Percentiles rank a stretch among this genome's conserved stretches.
Evolutionary conservation across 2,113 vertebrate species (phyloP).

Genomic region (Elachura formosa): DNA sequence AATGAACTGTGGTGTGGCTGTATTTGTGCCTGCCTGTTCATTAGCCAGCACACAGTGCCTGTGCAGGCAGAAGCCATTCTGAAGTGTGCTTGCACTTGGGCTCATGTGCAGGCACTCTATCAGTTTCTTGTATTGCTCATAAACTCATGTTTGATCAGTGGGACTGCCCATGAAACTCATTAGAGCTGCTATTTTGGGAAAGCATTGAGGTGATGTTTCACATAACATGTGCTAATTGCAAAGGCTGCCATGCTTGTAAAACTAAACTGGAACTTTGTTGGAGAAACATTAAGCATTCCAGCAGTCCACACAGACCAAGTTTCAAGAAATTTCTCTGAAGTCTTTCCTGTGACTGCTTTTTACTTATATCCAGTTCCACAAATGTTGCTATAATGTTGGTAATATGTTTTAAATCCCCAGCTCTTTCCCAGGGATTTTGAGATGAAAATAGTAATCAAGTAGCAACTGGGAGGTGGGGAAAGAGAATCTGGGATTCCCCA

Average conservation of each 20-base stretch:
- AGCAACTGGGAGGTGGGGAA: not conserved
- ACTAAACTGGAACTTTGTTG: not conserved
- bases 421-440: not conserved
- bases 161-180: constrained; percentile 24
- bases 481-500: not conserved
- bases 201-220: not conserved
- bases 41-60: not conserved
- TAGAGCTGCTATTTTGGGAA: constrained; percentile 25
- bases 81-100: not conserved
- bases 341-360: not conserved
- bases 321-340: not conserved
- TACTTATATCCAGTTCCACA: not conserved
- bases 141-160: not conserved
- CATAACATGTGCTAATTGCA: constrained; percentile 18
- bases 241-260: constrained; percentile 42
- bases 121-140: constrained; percentile 2
- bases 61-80: not conserved
- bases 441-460: not conserved
- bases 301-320: not conserved
- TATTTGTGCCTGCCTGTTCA: not conserved
- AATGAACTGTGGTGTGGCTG: not conserved
- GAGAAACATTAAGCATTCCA: not conserved
- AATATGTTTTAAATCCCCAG: not conserved
- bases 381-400: not conserved
- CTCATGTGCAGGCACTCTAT: not conserved